Base-by-base conservation (phyloP, 1,140 invertebrate genomes). In the Drosophila busckii region DNA sequence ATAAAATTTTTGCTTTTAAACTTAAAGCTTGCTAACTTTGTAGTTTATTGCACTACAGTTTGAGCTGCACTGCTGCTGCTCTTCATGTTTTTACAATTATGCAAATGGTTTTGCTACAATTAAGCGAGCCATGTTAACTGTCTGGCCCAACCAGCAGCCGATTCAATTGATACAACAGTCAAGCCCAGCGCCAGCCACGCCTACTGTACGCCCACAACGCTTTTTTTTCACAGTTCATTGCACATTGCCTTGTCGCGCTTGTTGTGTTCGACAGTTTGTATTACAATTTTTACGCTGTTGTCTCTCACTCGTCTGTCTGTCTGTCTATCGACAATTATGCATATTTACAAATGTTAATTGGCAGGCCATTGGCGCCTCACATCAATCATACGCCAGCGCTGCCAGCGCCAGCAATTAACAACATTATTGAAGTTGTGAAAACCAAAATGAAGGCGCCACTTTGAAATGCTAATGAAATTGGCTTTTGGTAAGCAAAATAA, bases 261-360 rank as follows among this genome's bases (percentile, higher is more conserved):
- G n/a, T n/a, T n/a, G n/a, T 35, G n/a, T 32, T 15, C 20, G 20
- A 25, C 23, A 25, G 9, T 37, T 28, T 31, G 10, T 13, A 26
- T 3, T 49, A 6, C 23, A 15, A 35, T 22, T 26, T 34, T 22
- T n/a, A n/a, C n/a, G n/a, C n/a, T n/a, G n/a, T 45, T 31, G 17
- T 59, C 37, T 59, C 26, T 9, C n/a, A n/a, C n/a, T n/a, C n/a
- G 10, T 32, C 12, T 9, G 26, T 31, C 3, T 9, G 10, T 37
- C 34, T 4, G n/a, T 17, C 22, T 17, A 10, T 16, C 49, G 50
- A 66, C 75, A 82, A 82, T 83, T 75, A 82, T 82, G 75, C 76
- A 82, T 83, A 82, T 82, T 82, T 82, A 76, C 76, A 83, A 82
- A 82, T 83, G 75, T 82, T 82, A 82, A 82, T 82, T 82, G 75